A percentile compares a stretch with the other conserved stretches of the same genome.
Conservation (phyloP, 2,797 vertebrate species). For the Sebastiscus tertius region DNA sequence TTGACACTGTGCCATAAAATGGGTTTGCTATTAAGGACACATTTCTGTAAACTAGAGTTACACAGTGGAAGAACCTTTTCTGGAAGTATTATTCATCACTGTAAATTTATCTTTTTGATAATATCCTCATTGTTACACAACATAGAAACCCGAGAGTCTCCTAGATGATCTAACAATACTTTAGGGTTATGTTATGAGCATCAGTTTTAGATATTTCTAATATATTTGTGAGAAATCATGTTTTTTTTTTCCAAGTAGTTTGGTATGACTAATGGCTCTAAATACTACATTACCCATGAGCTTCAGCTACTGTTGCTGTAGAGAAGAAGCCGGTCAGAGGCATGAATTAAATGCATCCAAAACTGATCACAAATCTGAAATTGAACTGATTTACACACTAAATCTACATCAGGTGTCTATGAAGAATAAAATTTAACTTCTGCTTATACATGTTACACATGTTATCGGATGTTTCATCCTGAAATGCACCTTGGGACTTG, state of each 20-base stretch:
- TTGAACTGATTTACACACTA: background rate
- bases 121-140: background rate
- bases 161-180: background rate
- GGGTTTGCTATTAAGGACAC: background rate
- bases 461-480: fast-evolving
- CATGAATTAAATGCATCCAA: background rate
- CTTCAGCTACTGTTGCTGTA: background rate
- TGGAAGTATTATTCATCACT: background rate
- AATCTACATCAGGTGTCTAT: background rate
- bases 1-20: background rate
- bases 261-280: background rate
- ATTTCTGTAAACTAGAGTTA: background rate
- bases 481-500: too few relatives aligned
- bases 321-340: background rate
- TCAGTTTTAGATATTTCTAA: background rate
- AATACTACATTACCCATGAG: background rate
- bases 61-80: background rate
- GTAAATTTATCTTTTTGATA: background rate
- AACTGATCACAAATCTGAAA: background rate
- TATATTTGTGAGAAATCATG: fast-evolving
- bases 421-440: background rate
- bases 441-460: background rate
- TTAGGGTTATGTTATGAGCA: background rate
- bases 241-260: background rate
- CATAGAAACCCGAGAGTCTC: background rate